Evolutionary conservation across 2,888 invertebrate species (phyloP), one percentile per base, ranked within the genome.

Genomic region (Neocrepidodera transversa): DNA sequence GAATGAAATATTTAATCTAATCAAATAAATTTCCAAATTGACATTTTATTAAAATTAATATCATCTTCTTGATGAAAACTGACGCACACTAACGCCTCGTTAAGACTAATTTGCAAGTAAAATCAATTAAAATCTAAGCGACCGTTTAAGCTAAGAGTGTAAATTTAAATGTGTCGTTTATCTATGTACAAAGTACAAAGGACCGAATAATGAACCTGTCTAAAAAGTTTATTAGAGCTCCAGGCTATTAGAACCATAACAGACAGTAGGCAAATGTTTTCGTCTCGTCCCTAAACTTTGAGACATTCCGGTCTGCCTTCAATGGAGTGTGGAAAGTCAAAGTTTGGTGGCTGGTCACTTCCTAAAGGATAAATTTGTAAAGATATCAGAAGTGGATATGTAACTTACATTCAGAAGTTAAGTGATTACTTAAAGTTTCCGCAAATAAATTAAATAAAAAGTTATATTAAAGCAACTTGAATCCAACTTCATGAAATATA

Each of bases 121-220:
- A 23, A 6, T 23, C 23, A 6, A 23, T 23, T 23, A 23, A 23
- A 23, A 23, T 23, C 23, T 23, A 23, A 23, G n/a, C n/a, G 38
- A 35, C 13, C 17, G 20, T 42, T 18, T 28, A 42, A 16, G 42
- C 18, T 38, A 8, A 51, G 26, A 23, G 52, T 52, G 30, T 52
- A 23, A 30, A 42, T 52, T 40, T 42, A 42, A 52, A 52, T 42
- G 18, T 16, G 20, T 26, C 52, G 52, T 52, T 52, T 52, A 52
- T 52, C 42, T 52, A 42, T 26, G 52, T 51, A 40, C 30, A 28
- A 17, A 18, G 30, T 18, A 48, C 48, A 48, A 48, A 49, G 49
- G 49, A 14, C 13, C 11, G 35, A 35, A 49, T 49, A 49, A 49
- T 49, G 49, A 49, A 49, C 35, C 49, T 14, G 49, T 49, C 35